Evolutionary conservation across 2,888 invertebrate genomes (phyloP).

Genomic region (Exocentrus adspersus): DNA sequence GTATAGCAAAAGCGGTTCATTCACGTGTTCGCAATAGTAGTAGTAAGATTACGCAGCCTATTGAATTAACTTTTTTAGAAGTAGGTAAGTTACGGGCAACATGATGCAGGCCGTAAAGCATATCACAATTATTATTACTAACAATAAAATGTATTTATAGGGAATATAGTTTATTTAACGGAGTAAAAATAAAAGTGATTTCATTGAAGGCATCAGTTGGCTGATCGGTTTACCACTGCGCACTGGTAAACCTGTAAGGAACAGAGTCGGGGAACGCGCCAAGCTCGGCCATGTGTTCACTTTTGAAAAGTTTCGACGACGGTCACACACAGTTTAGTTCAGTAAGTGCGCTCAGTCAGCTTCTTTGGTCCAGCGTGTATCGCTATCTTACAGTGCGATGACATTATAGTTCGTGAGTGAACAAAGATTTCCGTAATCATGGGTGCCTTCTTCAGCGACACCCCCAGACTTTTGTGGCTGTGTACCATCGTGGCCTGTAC

Average conservation of each 20-base stretch:
- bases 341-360: constrained; percentile 37
- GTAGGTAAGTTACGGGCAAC: constrained; percentile 11
- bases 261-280: constrained; percentile 36
- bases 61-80: neutral
- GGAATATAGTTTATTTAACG: constrained; percentile 25
- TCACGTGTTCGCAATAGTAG: too few relatives aligned
- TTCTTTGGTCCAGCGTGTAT: constrained; percentile 35
- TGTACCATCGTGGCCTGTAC: constrained; percentile 32
- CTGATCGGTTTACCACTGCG: constrained; percentile 34
- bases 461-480: constrained; percentile 34
- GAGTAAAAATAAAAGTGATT: constrained; percentile 33
- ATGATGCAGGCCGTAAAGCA: constrained; percentile 8
- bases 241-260: constrained; percentile 30
- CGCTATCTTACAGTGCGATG: constrained; percentile 37
- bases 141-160: constrained; percentile 32
- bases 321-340: constrained; percentile 31
- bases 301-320: constrained; percentile 40
- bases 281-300: constrained; percentile 41
- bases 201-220: constrained; percentile 24
- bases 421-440: constrained; percentile 32
- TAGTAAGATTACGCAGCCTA: too few relatives aligned
- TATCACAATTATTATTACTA: constrained; percentile 22
- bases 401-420: constrained; percentile 37
- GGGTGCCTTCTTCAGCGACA: constrained; percentile 28
- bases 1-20: too few relatives aligned